These are phyloP conservation scores for Eulemur macaco DNA, from an alignment of 2,113 vertebrate genomes.

Conservation along the genomic window DNA sequence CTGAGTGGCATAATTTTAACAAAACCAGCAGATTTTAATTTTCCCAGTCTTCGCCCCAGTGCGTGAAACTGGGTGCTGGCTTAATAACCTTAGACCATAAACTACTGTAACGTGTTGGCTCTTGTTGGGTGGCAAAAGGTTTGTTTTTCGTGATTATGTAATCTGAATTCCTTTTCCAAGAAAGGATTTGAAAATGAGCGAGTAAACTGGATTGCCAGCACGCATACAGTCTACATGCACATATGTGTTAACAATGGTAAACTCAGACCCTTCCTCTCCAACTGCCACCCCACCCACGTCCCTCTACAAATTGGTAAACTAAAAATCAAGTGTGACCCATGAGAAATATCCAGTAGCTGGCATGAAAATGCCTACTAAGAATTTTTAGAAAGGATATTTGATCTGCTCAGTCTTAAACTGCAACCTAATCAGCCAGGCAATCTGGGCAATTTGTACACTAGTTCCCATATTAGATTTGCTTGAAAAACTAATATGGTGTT, in stretches of 20 bases:
- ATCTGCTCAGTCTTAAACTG: slow-evolving; percentile 52
- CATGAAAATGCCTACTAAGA: slow-evolving; percentile 33
- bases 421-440: slow-evolving; percentile 1
- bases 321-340: background rate
- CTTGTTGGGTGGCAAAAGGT: slow-evolving; percentile 83
- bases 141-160: slow-evolving; percentile 87
- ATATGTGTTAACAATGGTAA: background rate
- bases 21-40: slow-evolving; percentile 67
- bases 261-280: background rate
- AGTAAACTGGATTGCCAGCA: slow-evolving; percentile 73
- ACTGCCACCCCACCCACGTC: background rate
- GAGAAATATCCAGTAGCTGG: background rate
- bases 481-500: slow-evolving; percentile 19
- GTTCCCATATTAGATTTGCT: background rate
- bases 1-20: slow-evolving; percentile 37
- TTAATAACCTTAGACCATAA: slow-evolving; percentile 74
- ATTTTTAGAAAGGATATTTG: slow-evolving; percentile 50
- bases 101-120: slow-evolving; percentile 83
- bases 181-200: slow-evolving; percentile 79
- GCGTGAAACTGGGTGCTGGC: slow-evolving; percentile 77
- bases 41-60: slow-evolving; percentile 60
- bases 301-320: slow-evolving; percentile 21
- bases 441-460: background rate
- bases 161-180: slow-evolving; percentile 86
- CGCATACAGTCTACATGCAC: slow-evolving; percentile 49